A percentile compares a stretch with the other conserved stretches of the same genome.
Evolutionary conservation across 2,888 invertebrate species (phyloP).

Genomic region (Peribatodes rhomboidaria): DNA sequence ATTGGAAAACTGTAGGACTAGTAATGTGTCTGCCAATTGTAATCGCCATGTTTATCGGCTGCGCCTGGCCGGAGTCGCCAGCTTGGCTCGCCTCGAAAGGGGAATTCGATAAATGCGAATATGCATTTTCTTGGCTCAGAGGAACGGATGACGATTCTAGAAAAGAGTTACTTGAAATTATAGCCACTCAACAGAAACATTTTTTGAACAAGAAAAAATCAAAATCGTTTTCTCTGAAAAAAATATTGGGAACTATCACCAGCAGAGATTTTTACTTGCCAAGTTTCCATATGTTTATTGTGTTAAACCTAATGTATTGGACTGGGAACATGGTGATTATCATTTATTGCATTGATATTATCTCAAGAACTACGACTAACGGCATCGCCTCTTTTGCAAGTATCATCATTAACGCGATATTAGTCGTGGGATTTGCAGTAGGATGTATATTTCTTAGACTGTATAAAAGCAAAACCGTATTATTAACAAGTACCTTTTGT

Average conservation of each 20-base stretch:
- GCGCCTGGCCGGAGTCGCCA: slow-evolving; percentile 27
- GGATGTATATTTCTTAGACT: slow-evolving; percentile 11
- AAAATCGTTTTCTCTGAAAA: background rate
- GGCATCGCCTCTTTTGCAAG: slow-evolving; percentile 12
- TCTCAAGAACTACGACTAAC: slow-evolving; percentile 14
- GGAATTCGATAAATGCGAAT: slow-evolving; percentile 30
- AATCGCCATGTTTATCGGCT: slow-evolving; percentile 26
- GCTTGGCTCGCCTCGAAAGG: slow-evolving; percentile 29
- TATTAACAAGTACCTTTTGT: slow-evolving; percentile 7
- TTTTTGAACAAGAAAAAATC: background rate
- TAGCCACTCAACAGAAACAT: slow-evolving; percentile 15
- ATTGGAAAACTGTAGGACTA: slow-evolving; percentile 26
- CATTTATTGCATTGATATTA: slow-evolving; percentile 25
- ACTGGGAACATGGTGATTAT: slow-evolving; percentile 25
- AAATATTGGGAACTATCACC: slow-evolving; percentile 3
- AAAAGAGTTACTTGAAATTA: slow-evolving; percentile 23
- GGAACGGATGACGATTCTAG: slow-evolving; percentile 20
- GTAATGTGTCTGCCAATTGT: slow-evolving; percentile 27
- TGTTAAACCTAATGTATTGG: slow-evolving; percentile 25
- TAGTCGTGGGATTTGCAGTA: slow-evolving; percentile 14
- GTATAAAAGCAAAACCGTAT: slow-evolving; percentile 18
- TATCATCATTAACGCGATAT: slow-evolving; percentile 15
- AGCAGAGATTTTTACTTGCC: slow-evolving; percentile 24
- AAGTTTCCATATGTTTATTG: slow-evolving; percentile 15
- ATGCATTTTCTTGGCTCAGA: slow-evolving; percentile 21